Evolutionary conservation across 2,888 invertebrate species (phyloP), one percentile per base, ranked within the genome.

Genomic region (Adelphocoris suturalis): DNA sequence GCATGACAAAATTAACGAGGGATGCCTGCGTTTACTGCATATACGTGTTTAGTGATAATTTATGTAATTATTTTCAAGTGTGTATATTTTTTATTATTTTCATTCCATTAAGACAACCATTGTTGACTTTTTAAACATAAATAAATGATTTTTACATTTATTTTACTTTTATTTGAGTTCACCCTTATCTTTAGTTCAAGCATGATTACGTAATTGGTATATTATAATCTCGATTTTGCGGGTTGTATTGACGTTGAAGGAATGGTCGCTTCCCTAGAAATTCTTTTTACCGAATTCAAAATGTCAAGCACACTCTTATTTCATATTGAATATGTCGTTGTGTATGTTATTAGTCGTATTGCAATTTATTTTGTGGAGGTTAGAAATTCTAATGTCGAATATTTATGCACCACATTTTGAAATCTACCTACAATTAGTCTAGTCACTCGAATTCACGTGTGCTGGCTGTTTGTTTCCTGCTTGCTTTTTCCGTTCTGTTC

Each of bases 1-100:
- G 90, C 90, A 90, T 90, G 90, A 90, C 27, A 81, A 81, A 89
- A 89, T 57, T 89, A 81, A 89, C 57, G 81, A 61, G 75, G 55
- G 89, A 52, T 88, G 88, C 88, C 88, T 88, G 88, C 88, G 78
- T 88, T 57, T 88, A 55, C 88, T 76, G 27, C 88, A 78, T 88
- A 82, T 82, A 52, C 85, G 57, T 37, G 28, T 61, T 85, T 61
- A 57, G 55, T 85, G 78, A 47, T 80, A 80, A 46, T 80, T 14
- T 27, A 27, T 47, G 23, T 82, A 82, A 82, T 52, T 82, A 82
- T 27, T 82, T 52, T 52, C 37, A 82, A 11, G 16, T n/a, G 47
- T 82, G 82, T 82, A 52, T 52, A 27, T n/a, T 82, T 82, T 82
- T 81, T 82, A 14, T 82, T 52, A 12, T 82, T n/a, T 23, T 12